Conservation (phyloP, 1,140 invertebrate genomes). For the Whitmania pigra region DNA sequence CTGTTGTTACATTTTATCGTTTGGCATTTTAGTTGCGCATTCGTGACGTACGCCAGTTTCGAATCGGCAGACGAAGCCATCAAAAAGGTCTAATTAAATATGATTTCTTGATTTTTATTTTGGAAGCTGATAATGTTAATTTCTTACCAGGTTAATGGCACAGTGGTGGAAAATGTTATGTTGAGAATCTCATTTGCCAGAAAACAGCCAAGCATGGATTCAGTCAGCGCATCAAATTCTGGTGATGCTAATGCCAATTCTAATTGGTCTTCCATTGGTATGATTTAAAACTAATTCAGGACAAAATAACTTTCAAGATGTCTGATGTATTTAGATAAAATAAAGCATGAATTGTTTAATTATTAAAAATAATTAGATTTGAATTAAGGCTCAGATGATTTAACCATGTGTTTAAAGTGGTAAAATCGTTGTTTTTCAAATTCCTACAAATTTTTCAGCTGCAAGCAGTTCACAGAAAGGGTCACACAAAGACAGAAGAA, state of each 20-base stretch:
- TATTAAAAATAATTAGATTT: too few relatives aligned
- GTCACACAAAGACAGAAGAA: constrained; percentile 36
- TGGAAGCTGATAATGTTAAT: constrained; percentile 19
- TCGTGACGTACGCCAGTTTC: constrained; percentile 79
- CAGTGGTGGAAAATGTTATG: constrained; percentile 61
- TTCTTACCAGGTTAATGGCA: constrained; percentile 57
- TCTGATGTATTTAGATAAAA: too few relatives aligned
- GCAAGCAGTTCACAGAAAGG: constrained; percentile 68
- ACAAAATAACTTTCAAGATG: too few relatives aligned
- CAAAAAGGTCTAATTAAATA: constrained; percentile 48
- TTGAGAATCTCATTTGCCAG: constrained; percentile 67
- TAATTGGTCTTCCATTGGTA: constrained; percentile 61
- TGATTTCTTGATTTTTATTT: not conserved
- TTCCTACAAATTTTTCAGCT: constrained; percentile 42
- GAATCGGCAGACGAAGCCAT: constrained; percentile 75
- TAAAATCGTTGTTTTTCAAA: too few relatives aligned
- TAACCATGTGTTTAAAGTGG: too few relatives aligned
- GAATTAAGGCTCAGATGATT: too few relatives aligned
- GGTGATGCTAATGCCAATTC: constrained; percentile 57
- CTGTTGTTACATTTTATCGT: too few relatives aligned
- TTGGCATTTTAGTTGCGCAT: constrained; percentile 57
- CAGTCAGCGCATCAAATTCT: constrained; percentile 38
- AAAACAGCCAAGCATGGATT: constrained; percentile 65
- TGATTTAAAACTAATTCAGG: constrained; percentile 15
- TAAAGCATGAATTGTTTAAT: too few relatives aligned